These are phyloP conservation scores for Epistrophe eligans DNA, from an alignment of 2,888 invertebrate species.

Conservation along the genomic window DNA sequence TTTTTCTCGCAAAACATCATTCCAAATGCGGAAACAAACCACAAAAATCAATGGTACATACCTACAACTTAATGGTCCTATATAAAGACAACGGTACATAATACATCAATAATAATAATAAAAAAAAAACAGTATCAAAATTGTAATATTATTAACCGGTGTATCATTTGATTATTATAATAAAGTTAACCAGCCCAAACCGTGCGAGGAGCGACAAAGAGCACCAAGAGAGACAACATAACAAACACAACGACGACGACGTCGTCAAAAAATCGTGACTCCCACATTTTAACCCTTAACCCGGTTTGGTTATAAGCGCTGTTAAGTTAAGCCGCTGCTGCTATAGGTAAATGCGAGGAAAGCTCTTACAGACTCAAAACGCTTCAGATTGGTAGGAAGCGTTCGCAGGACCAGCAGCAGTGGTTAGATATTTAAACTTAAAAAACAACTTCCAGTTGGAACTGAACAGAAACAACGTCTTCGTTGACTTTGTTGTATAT, in stretches of 20 bases:
- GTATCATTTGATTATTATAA: conserved; percentile 72
- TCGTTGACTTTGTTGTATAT: conserved; percentile 40
- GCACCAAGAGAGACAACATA: conserved; percentile 79
- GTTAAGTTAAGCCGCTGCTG: conserved; percentile 13
- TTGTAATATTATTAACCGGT: conserved; percentile 70
- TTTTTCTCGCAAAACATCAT: conserved; percentile 39
- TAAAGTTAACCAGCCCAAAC: conserved; percentile 78
- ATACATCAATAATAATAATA: conserved; percentile 54
- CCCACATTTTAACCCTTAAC: conserved; percentile 84
- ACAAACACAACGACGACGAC: conserved; percentile 66
- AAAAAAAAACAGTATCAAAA: conserved; percentile 28
- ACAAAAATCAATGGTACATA: conserved; percentile 41
- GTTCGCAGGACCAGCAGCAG: conserved; percentile 44
- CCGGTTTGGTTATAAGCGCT: conserved; percentile 62
- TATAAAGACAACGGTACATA: conserved; percentile 13
- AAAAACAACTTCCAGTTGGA: conserved; percentile 39
- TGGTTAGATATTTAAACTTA: neutral
- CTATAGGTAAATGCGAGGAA: conserved; percentile 26
- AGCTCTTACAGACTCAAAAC: conserved; percentile 41
- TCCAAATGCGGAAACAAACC: conserved; percentile 72
- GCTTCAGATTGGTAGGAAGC: conserved; percentile 34
- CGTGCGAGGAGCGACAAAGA: conserved; percentile 79
- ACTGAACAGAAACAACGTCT: conserved; percentile 38
- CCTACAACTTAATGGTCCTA: conserved; percentile 56
- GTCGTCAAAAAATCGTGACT: conserved; percentile 81